Evolutionary conservation across 1,140 invertebrate genomes (phyloP), one percentile per base, ranked within the genome.

Genomic region (Euura saliciscinereae): DNA sequence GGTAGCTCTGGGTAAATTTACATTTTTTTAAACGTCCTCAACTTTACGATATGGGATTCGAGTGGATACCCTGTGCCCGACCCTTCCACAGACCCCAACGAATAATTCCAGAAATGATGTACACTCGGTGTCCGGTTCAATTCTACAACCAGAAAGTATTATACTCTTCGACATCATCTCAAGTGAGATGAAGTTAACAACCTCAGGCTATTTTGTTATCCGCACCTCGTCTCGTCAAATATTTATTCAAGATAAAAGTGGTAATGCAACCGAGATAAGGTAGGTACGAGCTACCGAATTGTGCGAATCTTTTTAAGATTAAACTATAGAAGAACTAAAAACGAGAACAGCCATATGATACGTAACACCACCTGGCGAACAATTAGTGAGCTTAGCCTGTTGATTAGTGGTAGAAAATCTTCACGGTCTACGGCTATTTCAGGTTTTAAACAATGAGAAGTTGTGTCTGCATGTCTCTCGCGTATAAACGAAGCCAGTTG

Each of bases 71-170:
- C 51, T 11, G 3, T 8, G 13, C 51, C 8, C 51, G 13, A n/a
- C 51, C 51, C 51, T 59, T 59, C 5, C 51, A 59, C 3, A 8
- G 8, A n/a, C 8, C 51, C 51, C 3, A 59, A 8, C 51, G 51
- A 59, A 59, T 59, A 59, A 59, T 59, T 59, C 51, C 13, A 59
- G 51, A 59, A 59, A 59, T 59, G 13, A 59, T 59, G 13, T n/a
- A 11, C 51, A n/a, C 51, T 28, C 51, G 51, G 51, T 59, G 51
- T 59, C 51, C 13, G 51, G 51, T 59, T 59, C 13, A 59, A 59
- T 59, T 59, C 13, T 59, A 59, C 51, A 8, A 59, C 51, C 51
- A n/a, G 3, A 11, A 59, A 2, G 51, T 59, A n/a, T 11, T 59
- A 8, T 6, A 8, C 2, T 59, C 51, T 59, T 8, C 51, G 51